Evolutionary conservation across 37 sponge, comb jelly and placozoan species (phyloP).

Genomic region (Oopsacas minuta): DNA sequence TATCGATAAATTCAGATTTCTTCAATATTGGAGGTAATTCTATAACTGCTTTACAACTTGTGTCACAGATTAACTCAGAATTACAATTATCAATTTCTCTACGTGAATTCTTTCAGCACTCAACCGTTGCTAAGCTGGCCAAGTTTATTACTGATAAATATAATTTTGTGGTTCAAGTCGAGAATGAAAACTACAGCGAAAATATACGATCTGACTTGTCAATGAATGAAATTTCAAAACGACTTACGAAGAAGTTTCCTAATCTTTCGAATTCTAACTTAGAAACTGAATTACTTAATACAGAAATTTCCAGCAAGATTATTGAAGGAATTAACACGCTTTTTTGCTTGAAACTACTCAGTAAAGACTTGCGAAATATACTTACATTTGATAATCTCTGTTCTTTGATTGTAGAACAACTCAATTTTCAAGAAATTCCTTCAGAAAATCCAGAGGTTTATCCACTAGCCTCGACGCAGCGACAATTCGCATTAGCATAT

Average conservation of each 20-base stretch:
- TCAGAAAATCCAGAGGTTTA: background rate
- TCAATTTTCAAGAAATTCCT: background rate
- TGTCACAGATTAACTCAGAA: constrained; percentile 7
- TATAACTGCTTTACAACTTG: constrained; percentile 23
- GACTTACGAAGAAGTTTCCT: background rate
- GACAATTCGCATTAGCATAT: background rate
- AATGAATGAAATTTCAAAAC: background rate
- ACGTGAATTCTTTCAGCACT: background rate
- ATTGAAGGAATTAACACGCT: background rate
- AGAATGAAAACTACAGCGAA: background rate
- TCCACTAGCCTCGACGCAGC: background rate
- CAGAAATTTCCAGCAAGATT: background rate
- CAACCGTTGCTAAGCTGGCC: background rate
- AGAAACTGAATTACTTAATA: background rate
- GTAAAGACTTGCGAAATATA: background rate
- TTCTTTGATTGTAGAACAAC: background rate
- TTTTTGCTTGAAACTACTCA: background rate
- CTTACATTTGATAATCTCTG: background rate
- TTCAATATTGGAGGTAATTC: constrained; percentile 43
- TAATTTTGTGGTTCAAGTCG: background rate
- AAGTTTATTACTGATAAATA: background rate
- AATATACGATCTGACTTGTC: background rate
- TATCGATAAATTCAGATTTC: constrained; percentile 30
- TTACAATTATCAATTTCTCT: background rate
- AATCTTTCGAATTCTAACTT: background rate